Evolutionary conservation across 2,888 invertebrate genomes (phyloP).

Genomic region (Acrobasis consociella): DNA sequence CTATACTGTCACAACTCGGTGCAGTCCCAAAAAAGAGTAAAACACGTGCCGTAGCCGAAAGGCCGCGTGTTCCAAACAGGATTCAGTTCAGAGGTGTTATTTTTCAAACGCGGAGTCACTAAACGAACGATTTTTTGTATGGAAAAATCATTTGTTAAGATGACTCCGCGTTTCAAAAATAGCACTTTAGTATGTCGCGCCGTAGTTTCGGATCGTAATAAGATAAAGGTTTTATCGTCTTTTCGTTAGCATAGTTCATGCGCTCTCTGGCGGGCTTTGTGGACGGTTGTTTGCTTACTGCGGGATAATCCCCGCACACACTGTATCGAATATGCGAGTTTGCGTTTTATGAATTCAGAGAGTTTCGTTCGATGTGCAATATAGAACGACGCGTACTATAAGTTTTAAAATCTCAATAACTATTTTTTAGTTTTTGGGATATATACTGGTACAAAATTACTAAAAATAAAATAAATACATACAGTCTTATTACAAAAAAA

Average conservation of each 20-base stretch:
- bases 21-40: background rate
- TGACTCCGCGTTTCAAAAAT: too few relatives aligned
- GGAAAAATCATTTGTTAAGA: too few relatives aligned
- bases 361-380: too few relatives aligned
- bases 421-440: too few relatives aligned
- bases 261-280: conserved; percentile 58
- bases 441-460: too few relatives aligned
- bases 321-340: conserved; percentile 56
- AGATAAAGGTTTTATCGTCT: conserved; percentile 79
- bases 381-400: too few relatives aligned
- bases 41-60: background rate
- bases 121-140: too few relatives aligned
- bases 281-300: conserved; percentile 69
- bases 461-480: too few relatives aligned
- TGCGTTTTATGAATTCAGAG: conserved; percentile 25
- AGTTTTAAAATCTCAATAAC: too few relatives aligned
- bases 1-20: background rate
- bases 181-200: conserved; percentile 44
- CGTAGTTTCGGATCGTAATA: conserved; percentile 61
- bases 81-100: conserved; percentile 37
- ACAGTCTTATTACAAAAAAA: too few relatives aligned
- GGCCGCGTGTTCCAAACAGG: background rate
- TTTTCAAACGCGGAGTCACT: too few relatives aligned
- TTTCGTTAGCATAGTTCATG: conserved; percentile 76
- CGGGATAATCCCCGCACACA: conserved; percentile 70